phyloP scores from a whole-genome alignment of 2,888 invertebrate species.

The Malacosoma neustria region DNA sequence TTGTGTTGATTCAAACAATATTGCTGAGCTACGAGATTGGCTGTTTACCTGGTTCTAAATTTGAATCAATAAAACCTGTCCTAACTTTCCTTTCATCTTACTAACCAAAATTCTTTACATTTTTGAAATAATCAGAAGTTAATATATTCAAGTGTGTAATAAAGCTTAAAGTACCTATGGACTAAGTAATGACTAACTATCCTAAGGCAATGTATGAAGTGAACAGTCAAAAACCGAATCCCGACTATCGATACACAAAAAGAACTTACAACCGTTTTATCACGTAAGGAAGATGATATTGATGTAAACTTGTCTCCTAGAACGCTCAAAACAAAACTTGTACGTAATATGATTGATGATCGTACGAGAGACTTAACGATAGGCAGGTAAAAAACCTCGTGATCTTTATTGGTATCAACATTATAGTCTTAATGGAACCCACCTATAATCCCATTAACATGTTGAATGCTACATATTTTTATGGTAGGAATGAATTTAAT shows the following conservation, averaged over 20 bases:
- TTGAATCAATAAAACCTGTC: not conserved
- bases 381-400: slow-evolving; percentile 26
- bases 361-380: slow-evolving; percentile 15
- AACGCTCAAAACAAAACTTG: slow-evolving; percentile 7
- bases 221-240: too few species aligned
- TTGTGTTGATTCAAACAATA: slow-evolving; percentile 66
- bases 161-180: too few species aligned
- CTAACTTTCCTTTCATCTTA: too few species aligned
- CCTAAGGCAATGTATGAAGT: too few species aligned
- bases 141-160: too few species aligned
- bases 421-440: slow-evolving; percentile 45
- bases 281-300: too few species aligned
- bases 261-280: too few species aligned
- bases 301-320: not conserved
- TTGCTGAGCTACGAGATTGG: slow-evolving; percentile 15
- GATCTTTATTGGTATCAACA: slow-evolving; percentile 49
- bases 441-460: slow-evolving; percentile 48
- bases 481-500: slow-evolving; percentile 52
- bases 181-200: too few species aligned
- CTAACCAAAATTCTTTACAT: too few species aligned
- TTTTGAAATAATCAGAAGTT: too few species aligned
- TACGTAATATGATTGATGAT: slow-evolving; percentile 13
- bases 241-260: too few species aligned
- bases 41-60: not conserved
- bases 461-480: slow-evolving; percentile 44